These are phyloP conservation scores for Lethrus apterus DNA, from an alignment of 1,140 invertebrate genomes.

Conservation along the genomic window DNA sequence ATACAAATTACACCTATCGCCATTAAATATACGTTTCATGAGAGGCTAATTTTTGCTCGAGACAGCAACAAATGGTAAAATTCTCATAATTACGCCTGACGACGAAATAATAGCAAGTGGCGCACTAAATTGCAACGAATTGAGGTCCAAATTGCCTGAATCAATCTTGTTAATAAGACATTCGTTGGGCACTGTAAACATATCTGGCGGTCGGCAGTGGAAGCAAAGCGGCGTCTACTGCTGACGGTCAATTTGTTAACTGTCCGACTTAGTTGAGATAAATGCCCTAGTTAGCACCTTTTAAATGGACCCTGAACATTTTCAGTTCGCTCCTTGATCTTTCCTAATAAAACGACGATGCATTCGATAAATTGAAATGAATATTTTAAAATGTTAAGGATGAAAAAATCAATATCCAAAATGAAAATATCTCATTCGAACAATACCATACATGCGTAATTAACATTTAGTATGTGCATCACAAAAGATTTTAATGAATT, in stretches of 20 bases:
- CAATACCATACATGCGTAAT: background rate
- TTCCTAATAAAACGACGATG: slow-evolving; percentile 14
- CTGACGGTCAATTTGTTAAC: slow-evolving; percentile 31
- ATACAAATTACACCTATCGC: no score
- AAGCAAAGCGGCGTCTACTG: slow-evolving; percentile 20
- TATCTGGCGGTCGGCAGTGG: slow-evolving; percentile 28
- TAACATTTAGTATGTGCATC: background rate
- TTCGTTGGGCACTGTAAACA: slow-evolving; percentile 24
- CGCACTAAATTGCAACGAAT: slow-evolving; percentile 22
- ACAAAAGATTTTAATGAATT: no score
- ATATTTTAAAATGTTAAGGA: slow-evolving; percentile 4
- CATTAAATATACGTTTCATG: no score
- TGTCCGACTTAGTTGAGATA: slow-evolving; percentile 28
- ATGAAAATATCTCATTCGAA: background rate
- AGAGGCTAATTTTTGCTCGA: no score
- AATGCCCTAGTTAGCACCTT: slow-evolving; percentile 18
- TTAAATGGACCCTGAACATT: slow-evolving; percentile 10
- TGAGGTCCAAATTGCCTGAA: slow-evolving; percentile 28
- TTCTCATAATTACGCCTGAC: slow-evolving; percentile 22
- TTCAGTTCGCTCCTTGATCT: slow-evolving; percentile 3
- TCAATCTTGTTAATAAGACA: slow-evolving; percentile 34
- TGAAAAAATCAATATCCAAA: background rate
- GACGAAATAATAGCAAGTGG: no score
- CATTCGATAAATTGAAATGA: no score
- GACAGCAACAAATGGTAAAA: slow-evolving; percentile 5